These are phyloP conservation scores for Porites rus DNA, from an alignment of 92 coral and sea anemone species.

Conservation along the genomic window DNA sequence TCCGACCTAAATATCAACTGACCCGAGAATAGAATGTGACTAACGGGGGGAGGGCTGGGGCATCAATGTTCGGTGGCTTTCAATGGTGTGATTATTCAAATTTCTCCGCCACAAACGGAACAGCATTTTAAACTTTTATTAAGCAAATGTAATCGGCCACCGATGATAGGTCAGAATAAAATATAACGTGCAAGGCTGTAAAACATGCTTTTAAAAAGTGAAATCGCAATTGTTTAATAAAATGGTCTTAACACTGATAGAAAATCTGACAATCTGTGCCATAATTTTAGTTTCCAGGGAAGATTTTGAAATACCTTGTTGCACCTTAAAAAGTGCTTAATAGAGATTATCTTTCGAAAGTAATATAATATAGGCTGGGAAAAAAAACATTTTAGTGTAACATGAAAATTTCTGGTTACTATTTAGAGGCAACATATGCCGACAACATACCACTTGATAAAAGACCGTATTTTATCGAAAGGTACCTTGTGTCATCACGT, in stretches of 20 bases:
- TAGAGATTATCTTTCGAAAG: neutral
- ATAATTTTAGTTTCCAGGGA: neutral
- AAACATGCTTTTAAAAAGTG: neutral
- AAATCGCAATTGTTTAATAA: slow-evolving; percentile 12
- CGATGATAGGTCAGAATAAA: neutral
- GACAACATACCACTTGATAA: neutral
- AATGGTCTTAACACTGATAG: neutral
- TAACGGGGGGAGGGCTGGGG: slow-evolving; percentile 37
- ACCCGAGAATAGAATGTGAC: neutral
- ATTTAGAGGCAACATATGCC: too few species aligned
- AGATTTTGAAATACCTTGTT: too few species aligned
- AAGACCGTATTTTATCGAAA: neutral
- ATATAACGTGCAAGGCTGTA: neutral
- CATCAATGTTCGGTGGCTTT: neutral
- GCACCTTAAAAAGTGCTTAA: neutral
- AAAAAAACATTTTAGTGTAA: neutral
- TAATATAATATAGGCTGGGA: neutral
- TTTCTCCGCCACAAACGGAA: neutral
- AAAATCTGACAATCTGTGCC: neutral
- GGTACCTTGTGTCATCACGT: neutral
- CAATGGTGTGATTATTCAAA: slow-evolving; percentile 24
- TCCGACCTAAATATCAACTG: neutral
- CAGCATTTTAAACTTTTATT: neutral
- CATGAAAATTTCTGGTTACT: slow-evolving; percentile 19
- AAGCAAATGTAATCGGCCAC: slow-evolving; percentile 17